Evolutionary conservation across 2,888 invertebrate species (phyloP), one percentile per base, ranked within the genome.

Genomic region (Zootermopsis nevadensis): DNA sequence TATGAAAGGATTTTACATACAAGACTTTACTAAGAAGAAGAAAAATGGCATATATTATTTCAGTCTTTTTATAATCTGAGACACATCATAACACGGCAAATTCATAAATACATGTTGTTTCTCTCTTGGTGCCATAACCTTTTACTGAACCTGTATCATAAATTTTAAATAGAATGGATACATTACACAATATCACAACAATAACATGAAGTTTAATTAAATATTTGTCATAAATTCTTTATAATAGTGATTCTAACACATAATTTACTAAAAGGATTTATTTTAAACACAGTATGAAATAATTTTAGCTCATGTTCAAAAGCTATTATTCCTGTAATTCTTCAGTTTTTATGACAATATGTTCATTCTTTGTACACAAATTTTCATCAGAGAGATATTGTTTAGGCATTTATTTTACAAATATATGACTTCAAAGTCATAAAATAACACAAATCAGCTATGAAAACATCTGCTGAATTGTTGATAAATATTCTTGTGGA

Each of bases 401-500:
- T 27, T 60, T 27, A 60, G 60, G 1, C n/a, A 10, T 60, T 60
- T 27, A 60, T 3, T 60, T 60, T 60, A 60, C 60, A n/a, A 60
- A 27, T 27, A 60, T 60, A 6, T n/a, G n/a, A n/a, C 60, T 10
- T n/a, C 12, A n/a, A 60, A 7, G 19, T 19, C 31, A 30, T 69
- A 69, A 69, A 69, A 69, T 69, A 69, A 15, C 33, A 15, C 30
- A 1, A 33, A 12, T 69, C n/a, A 42, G 82, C 82, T 82, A 82
- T 48, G 82, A 82, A 27, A 77, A 85, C 81, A 89, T 87, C 48
- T 88, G 82, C 82, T 89, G 88, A 80, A 89, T 84, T 77, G 86
- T 87, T 38, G 88, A 87, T 42, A 89, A 88, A 31, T 89, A 88
- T 84, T 90, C 90, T 60, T 88, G 88, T 53, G 90, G 88, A 66